Evolutionary conservation across 1,140 invertebrate genomes (phyloP), one percentile per base, ranked within the genome.

Genomic region (Heterodera schachtii): DNA sequence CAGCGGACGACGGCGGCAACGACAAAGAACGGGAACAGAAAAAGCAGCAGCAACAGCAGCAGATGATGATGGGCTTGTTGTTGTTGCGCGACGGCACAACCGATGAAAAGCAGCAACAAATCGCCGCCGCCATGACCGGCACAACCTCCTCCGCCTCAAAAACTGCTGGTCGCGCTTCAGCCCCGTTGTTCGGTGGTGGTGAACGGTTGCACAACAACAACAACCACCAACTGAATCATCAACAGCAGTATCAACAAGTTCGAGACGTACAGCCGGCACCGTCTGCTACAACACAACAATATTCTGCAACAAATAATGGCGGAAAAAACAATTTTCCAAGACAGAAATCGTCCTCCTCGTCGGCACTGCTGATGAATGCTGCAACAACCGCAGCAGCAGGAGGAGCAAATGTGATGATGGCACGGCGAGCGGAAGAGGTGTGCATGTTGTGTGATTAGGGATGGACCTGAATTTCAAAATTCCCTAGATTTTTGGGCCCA

Each of bases 161-260:
- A 31, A 31, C 49, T 11, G 21, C 82, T 8, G 84, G 84, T 44
- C 57, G 84, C 60, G 16, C 84, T 75, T 85, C 84, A 44, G 84
- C 84, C 41, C 84, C 84, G 21, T 64, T 85, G 44, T 85, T 85
- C 60, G 79, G 75, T 57, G 77, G 1, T 31, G 31, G 31, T 31
- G 31, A 31, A 31, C 31, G 31, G 31, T 31, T 31, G 31, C 31
- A 31, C 31, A 31, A 31, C 31, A 31, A 31, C 31, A 31, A 31
- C 31, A 31, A 46, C 46, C 57, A 64, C 4, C 16, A 16, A 5
- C 57, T 64, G 57, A 6, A 46, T 46, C 57, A 64, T 11, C 16
- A 64, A 19, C 57, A 5, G 57, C 31, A 52, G 19, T 13, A 49
- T 44, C 64, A 64, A 44, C 57, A 64, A 13, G 57, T 64, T 5